phyloP scores from a whole-genome alignment of 1,140 invertebrate species.

The Temnothorax curvispinosus region DNA sequence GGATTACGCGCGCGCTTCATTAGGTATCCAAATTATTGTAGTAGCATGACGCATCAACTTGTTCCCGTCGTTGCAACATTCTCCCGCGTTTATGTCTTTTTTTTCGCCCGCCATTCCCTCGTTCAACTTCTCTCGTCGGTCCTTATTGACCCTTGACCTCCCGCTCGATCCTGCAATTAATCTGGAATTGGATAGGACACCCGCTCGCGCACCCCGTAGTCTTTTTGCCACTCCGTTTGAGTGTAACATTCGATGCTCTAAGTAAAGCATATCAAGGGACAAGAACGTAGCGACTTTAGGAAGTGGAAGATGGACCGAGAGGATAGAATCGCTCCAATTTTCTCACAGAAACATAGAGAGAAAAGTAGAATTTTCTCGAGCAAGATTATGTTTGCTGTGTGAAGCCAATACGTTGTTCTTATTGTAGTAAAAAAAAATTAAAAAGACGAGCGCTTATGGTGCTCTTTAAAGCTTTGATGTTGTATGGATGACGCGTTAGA shows the following conservation, averaged over 20 bases:
- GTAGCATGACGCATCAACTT: conserved; percentile 42
- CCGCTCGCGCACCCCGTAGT: conserved; percentile 55
- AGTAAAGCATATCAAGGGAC: conserved; percentile 56
- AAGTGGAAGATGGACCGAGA: conserved; percentile 45
- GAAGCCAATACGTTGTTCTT: conserved; percentile 26
- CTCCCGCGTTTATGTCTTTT: conserved; percentile 8
- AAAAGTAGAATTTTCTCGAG: not conserved
- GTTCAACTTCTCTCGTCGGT: conserved; percentile 14
- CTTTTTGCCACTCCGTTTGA: conserved; percentile 36
- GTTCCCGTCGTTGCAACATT: conserved; percentile 20
- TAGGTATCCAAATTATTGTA: conserved; percentile 45
- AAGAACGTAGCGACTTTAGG: not conserved
- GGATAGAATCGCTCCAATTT: conserved; percentile 36
- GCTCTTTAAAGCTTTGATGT: not conserved
- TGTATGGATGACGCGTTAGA: not conserved
- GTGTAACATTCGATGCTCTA: conserved; percentile 48
- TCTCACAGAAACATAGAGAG: conserved; percentile 24
- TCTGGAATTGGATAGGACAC: conserved; percentile 81
- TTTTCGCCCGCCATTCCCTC: not conserved
- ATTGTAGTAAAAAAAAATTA: conserved; percentile 2
- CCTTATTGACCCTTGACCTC: conserved; percentile 77
- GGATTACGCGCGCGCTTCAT: conserved; percentile 26
- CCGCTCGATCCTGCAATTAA: conserved; percentile 81
- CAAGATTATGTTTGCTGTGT: conserved; percentile 12
- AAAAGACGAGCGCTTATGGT: not conserved